Evolutionary conservation across 2,113 vertebrate species (phyloP).

Genomic region (Amblyopsis rosae): DNA sequence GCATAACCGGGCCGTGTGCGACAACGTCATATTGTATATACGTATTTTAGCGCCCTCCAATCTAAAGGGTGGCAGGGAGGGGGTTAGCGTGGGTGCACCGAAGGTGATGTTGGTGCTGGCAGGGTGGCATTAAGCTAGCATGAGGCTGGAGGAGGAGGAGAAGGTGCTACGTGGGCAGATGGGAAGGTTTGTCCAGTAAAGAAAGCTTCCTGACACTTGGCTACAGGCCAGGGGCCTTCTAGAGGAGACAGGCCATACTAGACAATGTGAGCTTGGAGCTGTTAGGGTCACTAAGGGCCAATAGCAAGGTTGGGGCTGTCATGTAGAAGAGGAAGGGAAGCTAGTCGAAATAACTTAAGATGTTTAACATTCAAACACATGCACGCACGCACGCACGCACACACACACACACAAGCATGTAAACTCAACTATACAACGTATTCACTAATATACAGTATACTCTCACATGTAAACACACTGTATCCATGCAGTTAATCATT

Average conservation of each 20-base stretch:
- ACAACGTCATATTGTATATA: constrained; percentile 3
- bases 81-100: not conserved
- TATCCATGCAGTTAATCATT: too few relatives aligned
- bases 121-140: not conserved
- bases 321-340: not conserved
- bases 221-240: constrained; percentile 15
- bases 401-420: not conserved
- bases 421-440: not conserved
- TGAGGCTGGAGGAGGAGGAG: not conserved
- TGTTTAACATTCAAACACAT: not conserved
- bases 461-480: not conserved
- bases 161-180: too few relatives aligned
- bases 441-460: not conserved
- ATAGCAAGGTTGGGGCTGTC: not conserved
- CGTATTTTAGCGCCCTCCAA: not conserved
- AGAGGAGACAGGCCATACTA: constrained; percentile 1
- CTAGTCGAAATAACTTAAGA: not conserved
- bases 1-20: constrained; percentile 40
- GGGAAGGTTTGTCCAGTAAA: constrained; percentile 5
- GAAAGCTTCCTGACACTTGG: constrained; percentile 9
- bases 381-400: not conserved
- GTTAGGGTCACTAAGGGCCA: not conserved
- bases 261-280: not conserved
- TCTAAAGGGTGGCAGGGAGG: not conserved
- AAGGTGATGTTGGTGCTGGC: constrained; percentile 4